Evolutionary conservation across 2,797 vertebrate species (phyloP).

Genomic region (Huso huso): DNA sequence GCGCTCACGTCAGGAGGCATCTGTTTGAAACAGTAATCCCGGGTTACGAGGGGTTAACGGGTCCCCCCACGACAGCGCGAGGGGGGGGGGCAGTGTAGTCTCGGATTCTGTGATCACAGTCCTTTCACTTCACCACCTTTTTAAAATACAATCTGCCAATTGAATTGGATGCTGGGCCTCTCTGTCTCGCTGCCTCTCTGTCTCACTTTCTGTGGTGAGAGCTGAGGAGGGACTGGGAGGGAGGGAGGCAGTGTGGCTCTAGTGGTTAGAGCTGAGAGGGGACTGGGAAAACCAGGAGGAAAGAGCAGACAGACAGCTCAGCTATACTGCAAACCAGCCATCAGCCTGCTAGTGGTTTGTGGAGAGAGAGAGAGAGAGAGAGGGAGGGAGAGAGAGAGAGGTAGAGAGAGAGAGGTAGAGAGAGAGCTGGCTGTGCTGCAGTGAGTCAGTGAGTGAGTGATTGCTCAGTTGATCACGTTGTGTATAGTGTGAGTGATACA

Average conservation of each 20-base stretch:
- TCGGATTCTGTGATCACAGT: conserved; percentile 23
- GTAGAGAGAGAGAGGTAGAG: background rate
- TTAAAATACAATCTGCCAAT: conserved; percentile 42
- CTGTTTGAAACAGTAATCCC: conserved; percentile 10
- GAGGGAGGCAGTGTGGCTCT: background rate
- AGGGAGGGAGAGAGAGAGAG: background rate
- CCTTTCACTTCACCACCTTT: conserved; percentile 33
- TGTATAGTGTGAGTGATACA: background rate
- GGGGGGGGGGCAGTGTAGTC: conserved; percentile 33
- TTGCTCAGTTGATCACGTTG: background rate
- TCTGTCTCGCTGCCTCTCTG: too few species aligned
- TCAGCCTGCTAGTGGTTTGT: conserved; percentile 22
- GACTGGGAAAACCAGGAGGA: background rate
- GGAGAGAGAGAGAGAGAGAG: background rate
- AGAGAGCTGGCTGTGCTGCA: background rate
- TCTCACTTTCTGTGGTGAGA: too few species aligned
- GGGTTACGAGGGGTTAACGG: conserved; percentile 33
- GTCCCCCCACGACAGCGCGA: conserved; percentile 16
- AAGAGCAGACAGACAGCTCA: too few species aligned
- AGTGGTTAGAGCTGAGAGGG: conserved; percentile 6
- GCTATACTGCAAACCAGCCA: conserved; percentile 17
- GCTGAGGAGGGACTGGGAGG: conserved; percentile 14
- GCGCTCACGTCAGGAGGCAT: background rate
- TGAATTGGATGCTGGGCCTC: conserved; percentile 25
- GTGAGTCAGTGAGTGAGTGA: background rate